Conservation (phyloP, 2,797 vertebrate species). For the Phoxinus dragarum region DNA sequence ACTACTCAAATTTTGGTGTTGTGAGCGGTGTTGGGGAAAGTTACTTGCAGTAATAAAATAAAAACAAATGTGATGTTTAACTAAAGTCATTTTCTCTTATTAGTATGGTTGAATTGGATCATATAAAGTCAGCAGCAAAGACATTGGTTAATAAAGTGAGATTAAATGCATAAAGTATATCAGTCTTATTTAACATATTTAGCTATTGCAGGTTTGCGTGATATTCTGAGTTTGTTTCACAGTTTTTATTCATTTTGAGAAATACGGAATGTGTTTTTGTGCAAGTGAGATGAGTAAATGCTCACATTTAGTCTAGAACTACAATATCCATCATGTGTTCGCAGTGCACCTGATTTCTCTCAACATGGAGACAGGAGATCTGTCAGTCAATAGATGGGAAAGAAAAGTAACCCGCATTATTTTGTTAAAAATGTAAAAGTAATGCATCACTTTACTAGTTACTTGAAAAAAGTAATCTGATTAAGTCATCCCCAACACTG, state of each 20-base stretch:
- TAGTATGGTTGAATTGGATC: not conserved
- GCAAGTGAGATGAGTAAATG: not conserved
- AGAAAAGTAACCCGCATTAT: not conserved
- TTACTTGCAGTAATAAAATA: not conserved
- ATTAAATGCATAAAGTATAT: not conserved
- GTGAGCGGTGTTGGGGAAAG: not conserved
- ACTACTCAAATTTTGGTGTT: not conserved
- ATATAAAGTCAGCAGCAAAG: not conserved
- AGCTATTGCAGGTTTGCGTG: not conserved
- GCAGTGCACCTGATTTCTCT: not conserved
- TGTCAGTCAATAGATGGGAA: not conserved
- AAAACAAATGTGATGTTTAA: not conserved
- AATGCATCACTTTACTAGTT: not conserved
- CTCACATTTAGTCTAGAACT: not conserved
- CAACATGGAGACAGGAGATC: not conserved
- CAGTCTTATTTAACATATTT: not conserved
- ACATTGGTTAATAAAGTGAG: not conserved
- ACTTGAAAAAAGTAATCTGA: not conserved
- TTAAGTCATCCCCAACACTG: not conserved
- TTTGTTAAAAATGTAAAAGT: not conserved
- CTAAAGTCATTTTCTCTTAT: not conserved
- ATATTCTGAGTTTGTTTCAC: not conserved
- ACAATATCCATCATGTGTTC: not conserved
- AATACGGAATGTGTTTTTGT: not conserved
- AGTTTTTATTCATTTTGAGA: not conserved